Conservation (phyloP, 2,797 vertebrate genomes). For the Myotis planiceps region DNA sequence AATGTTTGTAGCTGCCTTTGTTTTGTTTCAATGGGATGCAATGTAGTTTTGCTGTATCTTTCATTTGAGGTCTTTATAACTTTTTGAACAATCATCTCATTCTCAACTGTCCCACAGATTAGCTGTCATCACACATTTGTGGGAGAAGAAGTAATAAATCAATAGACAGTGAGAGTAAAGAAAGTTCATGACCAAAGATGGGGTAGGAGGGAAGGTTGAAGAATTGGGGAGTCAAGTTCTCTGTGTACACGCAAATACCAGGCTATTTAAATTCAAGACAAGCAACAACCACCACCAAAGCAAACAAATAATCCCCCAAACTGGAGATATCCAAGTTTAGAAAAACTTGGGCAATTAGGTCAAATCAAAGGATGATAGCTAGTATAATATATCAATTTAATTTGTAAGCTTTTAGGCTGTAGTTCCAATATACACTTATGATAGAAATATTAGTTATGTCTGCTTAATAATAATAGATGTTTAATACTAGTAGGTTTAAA, state of each 20-base stretch:
- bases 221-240: neutral
- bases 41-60: neutral
- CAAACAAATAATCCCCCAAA: neutral
- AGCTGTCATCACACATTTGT: neutral
- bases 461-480: neutral
- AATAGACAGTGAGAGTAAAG: neutral
- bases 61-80: neutral
- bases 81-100: neutral
- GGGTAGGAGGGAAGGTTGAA: neutral
- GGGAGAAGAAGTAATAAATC: neutral
- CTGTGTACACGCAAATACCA: neutral
- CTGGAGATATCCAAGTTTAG: neutral
- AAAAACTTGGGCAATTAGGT: neutral
- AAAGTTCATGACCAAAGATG: neutral
- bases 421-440: neutral
- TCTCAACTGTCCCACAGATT: neutral
- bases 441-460: neutral
- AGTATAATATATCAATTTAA: neutral
- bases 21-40: neutral
- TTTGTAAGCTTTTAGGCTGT: neutral
- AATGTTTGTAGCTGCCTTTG: neutral
- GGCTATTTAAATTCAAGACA: neutral
- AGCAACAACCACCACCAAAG: neutral
- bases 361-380: neutral
- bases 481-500: neutral